Evolutionary conservation across 2,888 invertebrate genomes (phyloP), one percentile per base, ranked within the genome.

Genomic region (Coenonympha glycerion): DNA sequence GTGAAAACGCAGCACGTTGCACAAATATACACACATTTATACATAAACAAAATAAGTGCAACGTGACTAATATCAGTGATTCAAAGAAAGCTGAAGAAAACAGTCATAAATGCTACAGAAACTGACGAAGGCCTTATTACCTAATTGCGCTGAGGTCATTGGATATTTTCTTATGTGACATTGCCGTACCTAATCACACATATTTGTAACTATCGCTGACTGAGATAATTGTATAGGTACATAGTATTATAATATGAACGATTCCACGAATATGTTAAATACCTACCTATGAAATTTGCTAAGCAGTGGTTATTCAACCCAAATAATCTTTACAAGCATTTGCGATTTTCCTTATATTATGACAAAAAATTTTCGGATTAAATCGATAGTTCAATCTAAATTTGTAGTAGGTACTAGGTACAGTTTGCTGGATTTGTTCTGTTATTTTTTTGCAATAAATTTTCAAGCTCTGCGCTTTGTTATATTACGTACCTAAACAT

Each of bases 91-190:
- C 18, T 42, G 8, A 19, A 28, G n/a, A n/a, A 36, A 19, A 18
- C 30, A 45, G 44, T 41, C 50, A 46, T 46, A 45, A 61, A 70
- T 63, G 60, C 66, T 66, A 42, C 42, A 24, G 15, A 30, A 42
- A 21, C 26, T 31, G 24, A 40, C 39, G 39, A 26, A 33, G 31
- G 13, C 22, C 8, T 61, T 53, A 53, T 69, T 67, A 67, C 64
- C 64, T 67, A 69, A 72, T 42, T 47, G 40, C 15, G 50, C 34
- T 61, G 55, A 59, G 56, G 52, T 61, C 60, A 61, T 57, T 52
- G 41, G 39, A 44, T 60, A 60, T 58, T 60, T 61, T 56, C 50
- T 58, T 49, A 47, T 47, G 41, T 58, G 53, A 61, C 54, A 49
- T 50, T 48, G 50, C 16, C 39, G 42, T 48, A 46, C 18, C 39